A percentile compares a stretch with the other conserved stretches of the same genome.
Evolutionary conservation across 2,113 vertebrate genomes (phyloP).

Genomic region (Lates calcarifer): DNA sequence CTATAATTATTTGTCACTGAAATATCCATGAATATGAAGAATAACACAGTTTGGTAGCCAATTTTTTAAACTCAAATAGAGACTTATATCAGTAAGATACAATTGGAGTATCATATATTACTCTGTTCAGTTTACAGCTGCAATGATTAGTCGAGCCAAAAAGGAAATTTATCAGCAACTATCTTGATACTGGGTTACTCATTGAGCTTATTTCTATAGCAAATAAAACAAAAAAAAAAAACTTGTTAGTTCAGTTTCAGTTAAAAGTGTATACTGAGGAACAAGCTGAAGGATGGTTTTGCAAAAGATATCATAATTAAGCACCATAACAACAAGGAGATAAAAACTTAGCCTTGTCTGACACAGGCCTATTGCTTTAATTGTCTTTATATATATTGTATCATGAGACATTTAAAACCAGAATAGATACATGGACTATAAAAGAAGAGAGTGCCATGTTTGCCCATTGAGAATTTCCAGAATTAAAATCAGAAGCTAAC

Average conservation of each 20-base stretch:
- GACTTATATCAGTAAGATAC: background rate
- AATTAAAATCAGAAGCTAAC: constrained; percentile 9
- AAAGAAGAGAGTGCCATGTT: background rate
- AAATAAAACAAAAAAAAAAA: background rate
- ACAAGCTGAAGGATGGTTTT: background rate
- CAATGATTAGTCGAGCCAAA: background rate
- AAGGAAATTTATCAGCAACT: background rate
- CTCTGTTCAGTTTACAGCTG: background rate
- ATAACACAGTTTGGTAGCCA: background rate
- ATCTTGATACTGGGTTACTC: background rate
- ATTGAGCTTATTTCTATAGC: background rate
- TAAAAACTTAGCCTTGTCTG: background rate
- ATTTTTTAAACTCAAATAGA: background rate
- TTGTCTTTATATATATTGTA: background rate
- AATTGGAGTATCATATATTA: background rate
- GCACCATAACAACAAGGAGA: background rate
- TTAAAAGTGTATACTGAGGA: background rate
- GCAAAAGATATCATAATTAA: background rate
- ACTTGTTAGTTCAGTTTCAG: background rate
- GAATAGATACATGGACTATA: background rate
- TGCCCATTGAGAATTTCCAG: background rate
- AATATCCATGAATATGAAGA: background rate
- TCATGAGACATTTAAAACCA: background rate
- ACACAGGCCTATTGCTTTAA: background rate
- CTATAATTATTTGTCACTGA: constrained; percentile 4